Evolutionary conservation across 2,888 invertebrate genomes (phyloP).

Genomic region (Micropterix aruncella): DNA sequence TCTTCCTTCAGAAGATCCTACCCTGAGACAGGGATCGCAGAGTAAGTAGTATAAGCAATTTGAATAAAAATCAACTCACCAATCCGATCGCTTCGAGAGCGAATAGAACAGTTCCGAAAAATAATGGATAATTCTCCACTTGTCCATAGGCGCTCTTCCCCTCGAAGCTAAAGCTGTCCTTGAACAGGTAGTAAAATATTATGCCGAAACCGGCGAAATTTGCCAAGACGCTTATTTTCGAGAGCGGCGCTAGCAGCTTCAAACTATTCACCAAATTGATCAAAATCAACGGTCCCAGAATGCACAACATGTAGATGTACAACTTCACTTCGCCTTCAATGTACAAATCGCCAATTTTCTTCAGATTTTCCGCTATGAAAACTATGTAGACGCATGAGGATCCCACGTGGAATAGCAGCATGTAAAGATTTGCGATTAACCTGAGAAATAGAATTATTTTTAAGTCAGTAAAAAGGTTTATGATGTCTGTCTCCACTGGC

Average conservation of each 20-base stretch:
- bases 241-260: constrained; percentile 79
- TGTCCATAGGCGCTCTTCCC: constrained; percentile 49
- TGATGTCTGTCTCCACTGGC: too few relatives aligned
- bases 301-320: constrained; percentile 54
- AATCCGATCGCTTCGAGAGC: constrained; percentile 92
- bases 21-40: too few relatives aligned
- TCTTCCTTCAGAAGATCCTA: too few relatives aligned
- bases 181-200: constrained; percentile 74
- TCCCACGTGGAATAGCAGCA: constrained; percentile 84
- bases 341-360: constrained; percentile 45
- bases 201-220: constrained; percentile 75
- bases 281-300: constrained; percentile 59
- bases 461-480: too few relatives aligned
- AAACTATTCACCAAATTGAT: constrained; percentile 76
- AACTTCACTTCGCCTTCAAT: constrained; percentile 33
- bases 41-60: too few relatives aligned
- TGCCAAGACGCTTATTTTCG: constrained; percentile 75
- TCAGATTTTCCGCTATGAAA: constrained; percentile 78
- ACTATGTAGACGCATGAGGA: constrained; percentile 95
- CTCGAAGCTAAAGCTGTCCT: constrained; percentile 49
- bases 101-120: constrained; percentile 92
- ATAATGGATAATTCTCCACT: constrained; percentile 65
- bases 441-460: too few relatives aligned
- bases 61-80: too few relatives aligned
- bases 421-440: constrained; percentile 55